Percentiles rank a stretch among this genome's conserved stretches.
These are phyloP conservation scores for Ips nitidus DNA, from an alignment of 1,140 invertebrate genomes.

Conservation along the genomic window DNA sequence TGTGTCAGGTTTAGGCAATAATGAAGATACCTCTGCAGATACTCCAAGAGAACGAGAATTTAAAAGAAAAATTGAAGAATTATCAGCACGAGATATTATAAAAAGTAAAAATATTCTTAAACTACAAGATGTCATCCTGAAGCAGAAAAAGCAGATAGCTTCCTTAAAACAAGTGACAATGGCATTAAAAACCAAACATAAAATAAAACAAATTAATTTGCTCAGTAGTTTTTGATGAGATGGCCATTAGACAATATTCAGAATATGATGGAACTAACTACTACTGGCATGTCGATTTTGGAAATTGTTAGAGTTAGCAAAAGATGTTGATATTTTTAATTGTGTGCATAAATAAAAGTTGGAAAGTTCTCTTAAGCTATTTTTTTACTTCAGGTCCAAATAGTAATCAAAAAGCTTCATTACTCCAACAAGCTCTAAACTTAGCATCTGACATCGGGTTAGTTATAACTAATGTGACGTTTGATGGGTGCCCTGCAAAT, in stretches of 20 bases:
- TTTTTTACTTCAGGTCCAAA: slow-evolving; percentile 22
- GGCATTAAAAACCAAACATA: neutral
- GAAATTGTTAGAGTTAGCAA: slow-evolving; percentile 8
- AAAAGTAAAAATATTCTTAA: neutral
- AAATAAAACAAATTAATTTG: neutral
- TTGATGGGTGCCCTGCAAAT: slow-evolving; percentile 12
- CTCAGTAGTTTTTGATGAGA: slow-evolving; percentile 1
- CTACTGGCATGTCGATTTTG: neutral
- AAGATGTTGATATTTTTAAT: slow-evolving; percentile 17
- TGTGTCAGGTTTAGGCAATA: no score
- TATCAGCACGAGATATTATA: slow-evolving; percentile 11
- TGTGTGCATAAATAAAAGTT: slow-evolving; percentile 11
- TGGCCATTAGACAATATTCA: neutral
- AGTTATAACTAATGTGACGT: slow-evolving; percentile 9
- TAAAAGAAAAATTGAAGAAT: slow-evolving; percentile 1
- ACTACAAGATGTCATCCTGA: neutral
- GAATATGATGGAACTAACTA: neutral
- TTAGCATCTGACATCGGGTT: neutral
- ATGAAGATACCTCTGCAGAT: neutral
- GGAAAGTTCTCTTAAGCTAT: slow-evolving; percentile 18
- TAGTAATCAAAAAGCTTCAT: slow-evolving; percentile 15
- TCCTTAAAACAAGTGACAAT: neutral
- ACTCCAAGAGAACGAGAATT: neutral
- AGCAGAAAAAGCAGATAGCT: neutral
- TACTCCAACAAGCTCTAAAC: slow-evolving; percentile 2